Evolutionary conservation across 1,140 invertebrate genomes (phyloP).

Genomic region (Ladona fulva): DNA sequence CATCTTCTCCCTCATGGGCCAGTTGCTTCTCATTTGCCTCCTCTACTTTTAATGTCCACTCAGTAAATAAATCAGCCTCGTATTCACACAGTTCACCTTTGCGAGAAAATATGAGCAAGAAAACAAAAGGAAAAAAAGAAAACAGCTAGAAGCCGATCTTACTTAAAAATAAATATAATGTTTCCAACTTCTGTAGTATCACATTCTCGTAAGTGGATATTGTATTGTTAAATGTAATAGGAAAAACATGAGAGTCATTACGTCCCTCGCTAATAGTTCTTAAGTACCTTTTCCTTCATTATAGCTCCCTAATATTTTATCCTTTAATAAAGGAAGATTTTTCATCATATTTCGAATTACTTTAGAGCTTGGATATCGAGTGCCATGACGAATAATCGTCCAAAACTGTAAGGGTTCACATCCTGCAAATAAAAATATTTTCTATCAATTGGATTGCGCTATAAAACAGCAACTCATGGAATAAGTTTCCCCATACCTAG

Average conservation of each 20-base stretch:
- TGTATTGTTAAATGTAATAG: no score
- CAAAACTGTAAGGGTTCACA: slow-evolving; percentile 52
- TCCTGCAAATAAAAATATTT: slow-evolving; percentile 35
- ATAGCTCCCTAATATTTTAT: slow-evolving; percentile 40
- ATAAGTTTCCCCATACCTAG: slow-evolving; percentile 36
- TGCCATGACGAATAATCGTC: slow-evolving; percentile 57
- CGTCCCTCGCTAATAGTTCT: slow-evolving; percentile 23
- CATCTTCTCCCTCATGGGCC: slow-evolving; percentile 52
- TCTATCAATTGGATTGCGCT: not conserved
- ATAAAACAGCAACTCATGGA: slow-evolving; percentile 6
- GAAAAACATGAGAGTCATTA: no score
- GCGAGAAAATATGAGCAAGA: no score
- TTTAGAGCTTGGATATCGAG: slow-evolving; percentile 49
- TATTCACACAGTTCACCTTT: slow-evolving; percentile 31
- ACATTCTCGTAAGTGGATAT: no score
- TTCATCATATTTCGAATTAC: slow-evolving; percentile 41
- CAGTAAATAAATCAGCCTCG: slow-evolving; percentile 36
- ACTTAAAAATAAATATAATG: no score
- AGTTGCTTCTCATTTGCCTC: slow-evolving; percentile 42
- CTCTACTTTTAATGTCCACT: slow-evolving; percentile 40
- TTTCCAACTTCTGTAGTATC: no score
- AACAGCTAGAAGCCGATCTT: no score
- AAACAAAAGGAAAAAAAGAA: no score
- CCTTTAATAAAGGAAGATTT: slow-evolving; percentile 38
- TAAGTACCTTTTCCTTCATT: slow-evolving; percentile 28